phyloP scores from a whole-genome alignment of 2,888 invertebrate genomes.

The Microctonus brassicae region DNA sequence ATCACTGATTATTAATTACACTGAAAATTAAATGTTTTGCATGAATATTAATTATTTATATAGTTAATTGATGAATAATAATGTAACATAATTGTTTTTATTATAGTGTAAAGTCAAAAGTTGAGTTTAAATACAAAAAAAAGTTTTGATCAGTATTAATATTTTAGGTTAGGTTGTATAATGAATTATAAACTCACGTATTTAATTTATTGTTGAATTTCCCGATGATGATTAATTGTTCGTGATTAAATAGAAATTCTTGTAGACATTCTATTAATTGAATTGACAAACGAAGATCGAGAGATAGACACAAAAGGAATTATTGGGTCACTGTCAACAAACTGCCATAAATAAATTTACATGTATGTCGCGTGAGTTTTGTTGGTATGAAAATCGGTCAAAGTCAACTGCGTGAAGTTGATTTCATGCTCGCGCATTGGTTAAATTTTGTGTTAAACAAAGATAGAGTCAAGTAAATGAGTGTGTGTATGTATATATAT shows the following conservation, averaged over 20 bases:
- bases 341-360: neutral
- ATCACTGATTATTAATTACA: no score
- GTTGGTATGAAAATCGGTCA: conserved; percentile 64
- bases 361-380: neutral
- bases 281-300: neutral
- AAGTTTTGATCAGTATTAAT: no score
- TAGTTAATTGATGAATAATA: no score
- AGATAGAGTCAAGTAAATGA: conserved; percentile 29
- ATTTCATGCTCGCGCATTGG: conserved; percentile 46
- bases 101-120: no score
- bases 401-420: conserved; percentile 58
- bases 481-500: conserved; percentile 1
- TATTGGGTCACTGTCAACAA: conserved; percentile 57
- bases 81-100: no score
- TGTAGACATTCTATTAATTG: neutral
- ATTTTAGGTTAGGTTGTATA: no score
- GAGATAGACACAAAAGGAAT: conserved; percentile 21
- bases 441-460: conserved; percentile 19
- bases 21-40: no score
- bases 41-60: no score
- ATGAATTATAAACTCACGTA: no score
- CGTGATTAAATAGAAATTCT: neutral
- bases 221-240: no score
- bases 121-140: no score
- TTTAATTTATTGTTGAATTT: no score